Evolutionary conservation across 2,797 vertebrate species (phyloP), one percentile per base, ranked within the genome.

Genomic region (Tapirus indicus): DNA sequence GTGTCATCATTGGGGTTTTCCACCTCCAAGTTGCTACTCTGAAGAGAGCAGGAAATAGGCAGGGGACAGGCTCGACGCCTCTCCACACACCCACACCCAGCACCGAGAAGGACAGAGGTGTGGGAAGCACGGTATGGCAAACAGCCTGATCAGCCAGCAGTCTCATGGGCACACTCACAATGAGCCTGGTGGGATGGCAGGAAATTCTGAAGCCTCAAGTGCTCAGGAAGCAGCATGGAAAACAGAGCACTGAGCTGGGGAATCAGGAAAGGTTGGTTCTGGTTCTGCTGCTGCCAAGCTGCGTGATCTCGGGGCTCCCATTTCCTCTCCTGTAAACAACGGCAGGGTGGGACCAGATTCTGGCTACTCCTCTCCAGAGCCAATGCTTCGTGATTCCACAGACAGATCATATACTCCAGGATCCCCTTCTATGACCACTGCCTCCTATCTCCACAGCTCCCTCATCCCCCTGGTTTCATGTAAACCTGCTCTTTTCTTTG

Each of bases 41-140:
- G 54, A 58, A 60, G 78, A 87, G 60, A 80, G 78, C 93, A 96
- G 94, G 93, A 95, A 94, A 68, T 3, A 79, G 77, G 56, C 41
- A 78, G 84, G 64, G 68, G n/a, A 62, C 68, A 56, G 21, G 38
- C 71, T 68, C 52, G 88, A 66, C 0, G 1, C 64, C 38, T 95
- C 32, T 1, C 6, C 4, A 32, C 20, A 49, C 79, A 27, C 47
- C 38, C 72, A 71, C 66, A 9, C n/a, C 0, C 20, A 11, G 7
- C 56, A 9, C 62, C 16, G 25, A 52, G 84, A 86, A 44, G 66
- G 16, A 64, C 85, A 29, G 16, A 83, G 20, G 21, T 78, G 60
- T 95, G 83, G 84, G 91, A 89, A 52, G 88, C 52, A 0, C 0
- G n/a, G 49, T 18, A 47, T 62, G 49, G 91, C 69, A 82, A 94